These are phyloP conservation scores for Operophtera brumata DNA, from an alignment of 2,888 invertebrate species.

Conservation along the genomic window DNA sequence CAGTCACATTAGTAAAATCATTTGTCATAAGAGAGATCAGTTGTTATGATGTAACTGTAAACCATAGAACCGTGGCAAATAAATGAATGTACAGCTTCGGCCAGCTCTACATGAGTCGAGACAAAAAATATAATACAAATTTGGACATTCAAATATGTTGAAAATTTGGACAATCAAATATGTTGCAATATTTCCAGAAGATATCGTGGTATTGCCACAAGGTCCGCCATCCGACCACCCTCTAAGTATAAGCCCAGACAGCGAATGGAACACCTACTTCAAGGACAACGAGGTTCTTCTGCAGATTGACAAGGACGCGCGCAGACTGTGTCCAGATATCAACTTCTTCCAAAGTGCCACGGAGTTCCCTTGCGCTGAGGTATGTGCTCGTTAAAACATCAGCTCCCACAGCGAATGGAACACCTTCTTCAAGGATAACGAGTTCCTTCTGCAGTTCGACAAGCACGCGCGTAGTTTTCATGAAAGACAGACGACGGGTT, in stretches of 20 bases:
- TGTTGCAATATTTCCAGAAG: slow-evolving; percentile 76
- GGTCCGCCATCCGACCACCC: slow-evolving; percentile 90
- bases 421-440: slow-evolving; percentile 97
- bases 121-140: too few species aligned
- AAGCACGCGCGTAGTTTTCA: slow-evolving; percentile 91
- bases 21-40: too few species aligned
- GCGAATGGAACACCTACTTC: slow-evolving; percentile 97
- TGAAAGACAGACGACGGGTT: too few species aligned
- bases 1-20: too few species aligned
- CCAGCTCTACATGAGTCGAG: too few species aligned
- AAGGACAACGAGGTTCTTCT: slow-evolving; percentile 98
- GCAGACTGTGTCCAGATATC: slow-evolving; percentile 96
- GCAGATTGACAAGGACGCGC: slow-evolving; percentile 98
- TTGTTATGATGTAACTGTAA: too few species aligned
- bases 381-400: slow-evolving; percentile 80
- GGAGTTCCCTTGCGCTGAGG: slow-evolving; percentile 91
- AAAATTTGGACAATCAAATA: too few species aligned
- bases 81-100: too few species aligned
- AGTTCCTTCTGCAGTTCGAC: slow-evolving; percentile 97
- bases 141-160: too few species aligned
- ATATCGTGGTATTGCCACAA: slow-evolving; percentile 93
- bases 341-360: slow-evolving; percentile 98
- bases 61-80: too few species aligned
- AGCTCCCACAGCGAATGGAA: slow-evolving; percentile 98
- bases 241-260: slow-evolving; percentile 95